Base-by-base conservation (phyloP, 2,797 vertebrate species). In the Ceryle rudis region DNA sequence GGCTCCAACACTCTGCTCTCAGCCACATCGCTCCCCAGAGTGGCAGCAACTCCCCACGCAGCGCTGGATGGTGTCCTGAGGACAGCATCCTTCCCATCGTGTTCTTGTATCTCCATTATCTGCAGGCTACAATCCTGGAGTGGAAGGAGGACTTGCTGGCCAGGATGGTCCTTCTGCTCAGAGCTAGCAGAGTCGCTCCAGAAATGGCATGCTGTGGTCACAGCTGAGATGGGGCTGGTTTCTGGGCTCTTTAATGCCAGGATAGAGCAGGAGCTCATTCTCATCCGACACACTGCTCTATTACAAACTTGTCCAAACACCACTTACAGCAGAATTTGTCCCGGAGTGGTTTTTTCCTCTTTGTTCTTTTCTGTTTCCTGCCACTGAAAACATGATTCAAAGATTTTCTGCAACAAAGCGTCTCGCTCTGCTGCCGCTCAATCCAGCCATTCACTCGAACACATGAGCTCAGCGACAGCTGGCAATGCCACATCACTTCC, bases 331-430 rank as follows among this genome's bases (percentile, higher is more conserved):
- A 84, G 66, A 42, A 75, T 81, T 89, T 90, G 77, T 93, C 94
- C 73, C 85, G 49, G 66, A 88, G 87, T 84, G 70, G 13, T 39
- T 86, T 86, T 78, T 65, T 65, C 26, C 44, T 93, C 80, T 95
- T 95, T 95, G 87, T 95, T 95, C 89, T 94, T 89, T 77, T 93
- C 82, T 86, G 67, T 95, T 97, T 97, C 95, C 90, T 95, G 87
- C 93, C 82, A 52, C 86, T 84, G 85, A 47, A 95, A 96, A 92
- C 82, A 89, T 0, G 47, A 90, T 90, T 94, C 93, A 96, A 89
- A 95, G 93, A 70, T 93, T 95, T 96, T 95, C 60, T 93, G 64
- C 69, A 57, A 58, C 84, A 93, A 96, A 92, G 74, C 3, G 2
- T 47, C 67, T 91, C 0, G 1, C 70, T 93, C 92, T 79, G 75